These are phyloP conservation scores for Drosophila bocqueti DNA, from an alignment of 1,140 invertebrate species.

Conservation along the genomic window DNA sequence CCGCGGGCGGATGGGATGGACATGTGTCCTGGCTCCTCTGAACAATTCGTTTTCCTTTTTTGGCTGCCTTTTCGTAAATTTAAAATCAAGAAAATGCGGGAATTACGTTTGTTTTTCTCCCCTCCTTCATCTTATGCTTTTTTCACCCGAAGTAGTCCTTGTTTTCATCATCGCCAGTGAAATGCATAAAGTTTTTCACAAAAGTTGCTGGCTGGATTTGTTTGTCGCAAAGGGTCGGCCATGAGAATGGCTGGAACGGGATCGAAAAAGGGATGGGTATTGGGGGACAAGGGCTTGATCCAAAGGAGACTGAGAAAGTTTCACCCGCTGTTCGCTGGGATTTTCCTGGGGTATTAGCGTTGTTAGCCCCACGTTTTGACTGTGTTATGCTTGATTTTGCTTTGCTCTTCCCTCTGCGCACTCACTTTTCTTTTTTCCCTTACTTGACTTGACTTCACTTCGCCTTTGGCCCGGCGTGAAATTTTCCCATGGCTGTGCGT, in stretches of 20 bases:
- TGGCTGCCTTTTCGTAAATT: slow-evolving; percentile 46
- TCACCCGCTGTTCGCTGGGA: slow-evolving; percentile 67
- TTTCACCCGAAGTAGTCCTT: slow-evolving; percentile 26
- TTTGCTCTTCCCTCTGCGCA: slow-evolving; percentile 3
- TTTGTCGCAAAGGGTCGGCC: slow-evolving; percentile 75
- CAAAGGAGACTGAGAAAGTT: slow-evolving; percentile 61
- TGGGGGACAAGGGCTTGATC: slow-evolving; percentile 1
- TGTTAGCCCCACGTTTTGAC: slow-evolving; percentile 73
- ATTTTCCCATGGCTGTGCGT: slow-evolving; percentile 33
- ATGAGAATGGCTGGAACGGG: slow-evolving; percentile 10
- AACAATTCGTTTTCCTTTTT: slow-evolving; percentile 49
- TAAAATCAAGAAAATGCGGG: slow-evolving; percentile 68
- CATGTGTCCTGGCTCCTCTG: slow-evolving; percentile 55
- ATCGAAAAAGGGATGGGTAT: slow-evolving; percentile 9
- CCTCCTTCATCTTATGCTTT: background rate
- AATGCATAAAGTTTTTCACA: slow-evolving; percentile 79
- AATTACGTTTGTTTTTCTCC: slow-evolving; percentile 43
- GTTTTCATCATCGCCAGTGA: slow-evolving; percentile 74
- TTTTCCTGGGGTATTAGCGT: slow-evolving; percentile 76
- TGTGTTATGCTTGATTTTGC: slow-evolving; percentile 77
- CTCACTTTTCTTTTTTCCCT: slow-evolving; percentile 7
- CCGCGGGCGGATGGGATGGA: slow-evolving; percentile 56
- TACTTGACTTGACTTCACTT: slow-evolving; percentile 44
- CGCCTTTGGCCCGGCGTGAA: slow-evolving; percentile 53
- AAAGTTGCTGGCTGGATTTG: slow-evolving; percentile 81